These are phyloP conservation scores for Molossus molossus DNA, from an alignment of 2,797 vertebrate species.

Conservation along the genomic window DNA sequence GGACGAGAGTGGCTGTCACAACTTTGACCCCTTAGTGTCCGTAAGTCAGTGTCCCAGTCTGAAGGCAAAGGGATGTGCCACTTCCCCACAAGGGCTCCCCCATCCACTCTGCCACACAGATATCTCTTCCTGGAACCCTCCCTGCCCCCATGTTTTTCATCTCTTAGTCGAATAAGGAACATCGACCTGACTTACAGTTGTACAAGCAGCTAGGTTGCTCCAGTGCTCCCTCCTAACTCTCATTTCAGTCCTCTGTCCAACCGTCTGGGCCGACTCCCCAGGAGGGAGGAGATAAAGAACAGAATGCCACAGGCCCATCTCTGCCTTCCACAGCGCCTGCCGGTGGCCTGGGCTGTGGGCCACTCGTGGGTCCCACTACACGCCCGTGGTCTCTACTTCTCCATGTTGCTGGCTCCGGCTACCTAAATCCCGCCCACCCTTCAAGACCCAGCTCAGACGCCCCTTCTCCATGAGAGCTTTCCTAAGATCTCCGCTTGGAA, in stretches of 20 bases:
- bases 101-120: not conserved
- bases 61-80: conserved; percentile 4
- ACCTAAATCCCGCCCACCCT: not conserved
- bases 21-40: not conserved
- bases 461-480: not conserved
- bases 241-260: conserved; percentile 11
- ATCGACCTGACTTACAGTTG: conserved; percentile 16
- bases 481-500: conserved; percentile 15
- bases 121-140: not conserved
- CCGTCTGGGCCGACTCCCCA: not conserved
- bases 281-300: not conserved
- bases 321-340: not conserved
- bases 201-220: not conserved
- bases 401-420: not conserved
- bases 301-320: not conserved
- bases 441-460: not conserved
- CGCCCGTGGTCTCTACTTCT: not conserved
- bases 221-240: not conserved
- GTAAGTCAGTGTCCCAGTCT: not conserved
- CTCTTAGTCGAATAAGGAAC: conserved; percentile 30
- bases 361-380: not conserved
- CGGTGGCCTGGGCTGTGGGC: not conserved
- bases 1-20: not conserved
- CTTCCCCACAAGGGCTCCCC: not conserved
- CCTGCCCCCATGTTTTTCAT: not conserved